phyloP scores from a whole-genome alignment of 2,888 invertebrate species.

The Timema podura region DNA sequence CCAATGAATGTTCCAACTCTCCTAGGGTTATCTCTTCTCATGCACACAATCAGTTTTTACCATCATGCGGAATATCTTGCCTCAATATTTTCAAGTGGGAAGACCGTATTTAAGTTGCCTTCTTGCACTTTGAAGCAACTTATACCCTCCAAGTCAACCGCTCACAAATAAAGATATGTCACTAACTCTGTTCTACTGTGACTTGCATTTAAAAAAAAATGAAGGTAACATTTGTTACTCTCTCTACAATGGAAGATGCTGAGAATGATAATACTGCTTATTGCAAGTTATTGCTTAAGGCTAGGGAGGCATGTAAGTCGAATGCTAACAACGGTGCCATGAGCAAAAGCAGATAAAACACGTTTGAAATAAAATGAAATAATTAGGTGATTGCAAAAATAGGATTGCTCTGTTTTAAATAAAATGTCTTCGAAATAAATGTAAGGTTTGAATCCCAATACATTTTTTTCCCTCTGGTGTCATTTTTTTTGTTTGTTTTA shows the following conservation, averaged over 20 bases:
- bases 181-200: too few relatives aligned
- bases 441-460: too few relatives aligned
- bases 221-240: not conserved
- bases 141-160: too few relatives aligned
- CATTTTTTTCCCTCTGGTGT: too few relatives aligned
- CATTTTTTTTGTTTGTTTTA: too few relatives aligned
- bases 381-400: too few relatives aligned
- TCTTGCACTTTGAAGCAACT: not conserved
- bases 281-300: constrained; percentile 52
- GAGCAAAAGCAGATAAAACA: constrained; percentile 39
- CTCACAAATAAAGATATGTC: too few relatives aligned
- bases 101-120: constrained; percentile 16
- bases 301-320: constrained; percentile 28
- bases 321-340: constrained; percentile 33
- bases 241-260: constrained; percentile 30
- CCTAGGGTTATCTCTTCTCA: constrained; percentile 16
- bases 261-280: constrained; percentile 41
- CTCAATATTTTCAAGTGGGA: not conserved
- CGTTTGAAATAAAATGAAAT: too few relatives aligned
- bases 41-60: constrained; percentile 24
- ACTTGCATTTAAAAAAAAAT: too few relatives aligned
- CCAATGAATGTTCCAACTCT: too few relatives aligned
- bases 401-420: too few relatives aligned
- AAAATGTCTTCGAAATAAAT: too few relatives aligned
- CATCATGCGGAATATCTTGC: constrained; percentile 16